Percentiles rank a stretch among this genome's conserved stretches.
These are phyloP conservation scores for Littorina saxatilis DNA, from an alignment of 1,140 invertebrate genomes.

Conservation along the genomic window DNA sequence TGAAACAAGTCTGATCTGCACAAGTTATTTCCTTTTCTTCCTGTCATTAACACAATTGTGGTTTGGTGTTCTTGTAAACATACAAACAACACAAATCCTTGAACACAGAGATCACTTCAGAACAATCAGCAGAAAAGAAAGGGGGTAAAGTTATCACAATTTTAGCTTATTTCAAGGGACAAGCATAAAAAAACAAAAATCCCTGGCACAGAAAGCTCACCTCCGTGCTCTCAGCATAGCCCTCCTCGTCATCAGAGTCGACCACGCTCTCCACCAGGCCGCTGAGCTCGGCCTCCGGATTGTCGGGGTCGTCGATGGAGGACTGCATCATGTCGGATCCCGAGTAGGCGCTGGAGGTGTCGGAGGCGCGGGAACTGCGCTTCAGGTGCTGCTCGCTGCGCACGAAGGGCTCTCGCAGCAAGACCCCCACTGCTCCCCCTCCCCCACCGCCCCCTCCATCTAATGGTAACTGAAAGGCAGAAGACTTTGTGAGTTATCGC, in stretches of 20 bases:
- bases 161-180: too few species aligned
- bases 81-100: too few species aligned
- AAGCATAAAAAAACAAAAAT: too few species aligned
- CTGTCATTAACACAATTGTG: too few species aligned
- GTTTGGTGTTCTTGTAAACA: too few species aligned
- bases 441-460: constrained; percentile 42
- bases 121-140: too few species aligned
- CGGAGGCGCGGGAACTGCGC: constrained; percentile 91
- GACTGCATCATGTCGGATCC: constrained; percentile 96
- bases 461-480: constrained; percentile 45
- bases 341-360: constrained; percentile 95
- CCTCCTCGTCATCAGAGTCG: constrained; percentile 85
- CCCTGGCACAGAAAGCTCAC: constrained; percentile 60
- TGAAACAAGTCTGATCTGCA: too few species aligned
- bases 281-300: constrained; percentile 84
- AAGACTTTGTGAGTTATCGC: too few species aligned
- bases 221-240: constrained; percentile 94
- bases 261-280: constrained; percentile 96
- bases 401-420: constrained; percentile 29
- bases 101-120: too few species aligned
- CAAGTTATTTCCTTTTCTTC: too few species aligned
- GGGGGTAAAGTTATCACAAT: too few species aligned
- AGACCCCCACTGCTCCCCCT: constrained; percentile 20
- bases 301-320: constrained; percentile 83
- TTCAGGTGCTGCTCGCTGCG: constrained; percentile 74